These are phyloP conservation scores for Sinelater perroti DNA, from an alignment of 2,888 invertebrate genomes.

Conservation along the genomic window DNA sequence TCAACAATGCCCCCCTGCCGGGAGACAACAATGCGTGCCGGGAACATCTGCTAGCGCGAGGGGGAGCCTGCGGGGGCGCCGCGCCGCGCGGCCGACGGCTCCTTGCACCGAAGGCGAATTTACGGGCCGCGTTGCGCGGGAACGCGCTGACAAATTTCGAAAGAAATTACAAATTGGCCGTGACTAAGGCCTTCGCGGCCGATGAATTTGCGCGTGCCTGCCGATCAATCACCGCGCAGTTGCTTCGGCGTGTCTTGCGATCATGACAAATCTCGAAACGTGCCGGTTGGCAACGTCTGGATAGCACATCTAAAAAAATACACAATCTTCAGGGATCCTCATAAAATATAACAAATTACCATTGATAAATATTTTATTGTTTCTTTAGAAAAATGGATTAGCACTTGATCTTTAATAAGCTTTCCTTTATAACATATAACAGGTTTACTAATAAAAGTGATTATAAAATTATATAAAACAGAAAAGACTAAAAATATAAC, in stretches of 20 bases:
- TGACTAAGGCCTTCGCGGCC: neutral
- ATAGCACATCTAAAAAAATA: neutral
- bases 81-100: conserved; percentile 31
- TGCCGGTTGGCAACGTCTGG: neutral
- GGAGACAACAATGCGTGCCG: conserved; percentile 58
- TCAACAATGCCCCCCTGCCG: conserved; percentile 55
- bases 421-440: too few species aligned
- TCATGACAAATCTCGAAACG: neutral
- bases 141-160: conserved; percentile 14
- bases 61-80: conserved; percentile 49
- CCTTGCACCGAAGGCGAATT: conserved; percentile 32
- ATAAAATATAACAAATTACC: too few species aligned
- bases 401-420: too few species aligned
- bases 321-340: neutral
- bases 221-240: too few species aligned
- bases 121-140: conserved; percentile 19
- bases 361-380: too few species aligned
- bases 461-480: too few species aligned
- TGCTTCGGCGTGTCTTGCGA: neutral
- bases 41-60: conserved; percentile 57
- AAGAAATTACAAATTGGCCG: conserved; percentile 14
- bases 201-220: neutral
- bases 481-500: too few species aligned
- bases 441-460: too few species aligned
- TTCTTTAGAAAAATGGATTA: too few species aligned